Evolutionary conservation across 2,888 invertebrate genomes (phyloP).

Genomic region (Hyalella azteca): DNA sequence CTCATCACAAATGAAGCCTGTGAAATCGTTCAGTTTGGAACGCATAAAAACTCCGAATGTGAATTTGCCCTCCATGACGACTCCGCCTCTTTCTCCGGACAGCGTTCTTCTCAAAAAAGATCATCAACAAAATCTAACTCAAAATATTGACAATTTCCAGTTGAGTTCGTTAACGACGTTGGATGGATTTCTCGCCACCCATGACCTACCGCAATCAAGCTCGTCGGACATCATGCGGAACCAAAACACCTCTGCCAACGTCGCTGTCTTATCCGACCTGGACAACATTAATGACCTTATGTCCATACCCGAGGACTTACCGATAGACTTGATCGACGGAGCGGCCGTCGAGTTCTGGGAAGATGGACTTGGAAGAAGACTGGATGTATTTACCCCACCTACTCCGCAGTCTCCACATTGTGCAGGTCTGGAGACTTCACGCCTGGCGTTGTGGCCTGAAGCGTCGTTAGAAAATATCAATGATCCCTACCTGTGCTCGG

Average conservation of each 20-base stretch:
- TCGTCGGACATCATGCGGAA: not conserved
- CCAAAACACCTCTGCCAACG: not conserved
- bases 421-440: not conserved
- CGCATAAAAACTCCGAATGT: not conserved
- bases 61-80: conserved; percentile 2
- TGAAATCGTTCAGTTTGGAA: not conserved
- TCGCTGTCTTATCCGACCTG: conserved; percentile 44
- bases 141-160: not conserved
- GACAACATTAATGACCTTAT: conserved; percentile 52
- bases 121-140: not conserved
- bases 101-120: not conserved
- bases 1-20: not conserved
- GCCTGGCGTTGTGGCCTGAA: conserved; percentile 5
- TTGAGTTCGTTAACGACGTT: not conserved
- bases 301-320: conserved; percentile 42
- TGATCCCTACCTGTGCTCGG: conserved; percentile 15
- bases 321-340: conserved; percentile 38
- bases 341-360: conserved; percentile 7
- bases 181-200: not conserved
- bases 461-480: not conserved
- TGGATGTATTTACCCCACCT: conserved; percentile 1
- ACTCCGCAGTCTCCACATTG: conserved; percentile 23
- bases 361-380: not conserved
- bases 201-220: too few species aligned
- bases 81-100: not conserved